Conservation (phyloP, 2,888 invertebrate genomes). For the Heliconius aoede region DNA sequence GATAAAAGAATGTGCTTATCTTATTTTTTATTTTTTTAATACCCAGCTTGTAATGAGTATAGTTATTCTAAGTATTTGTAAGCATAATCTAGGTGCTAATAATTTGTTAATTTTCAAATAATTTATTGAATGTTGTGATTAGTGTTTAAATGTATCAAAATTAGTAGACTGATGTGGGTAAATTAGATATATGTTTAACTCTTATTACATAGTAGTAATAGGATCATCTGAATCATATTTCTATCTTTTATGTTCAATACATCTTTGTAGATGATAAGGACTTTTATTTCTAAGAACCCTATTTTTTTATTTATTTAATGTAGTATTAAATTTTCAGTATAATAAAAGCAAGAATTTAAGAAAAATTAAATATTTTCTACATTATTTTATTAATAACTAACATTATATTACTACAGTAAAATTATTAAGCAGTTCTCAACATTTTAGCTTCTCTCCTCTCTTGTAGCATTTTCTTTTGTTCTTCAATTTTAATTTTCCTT, state of each 20-base stretch:
- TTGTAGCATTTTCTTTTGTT: constrained; percentile 90
- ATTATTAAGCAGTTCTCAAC: constrained; percentile 87
- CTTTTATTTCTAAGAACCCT: constrained; percentile 19
- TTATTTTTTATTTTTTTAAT: background rate
- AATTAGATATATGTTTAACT: constrained; percentile 24
- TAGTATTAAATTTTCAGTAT: no score
- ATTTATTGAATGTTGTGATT: constrained; percentile 50
- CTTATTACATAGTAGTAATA: constrained; percentile 7
- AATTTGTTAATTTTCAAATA: constrained; percentile 45
- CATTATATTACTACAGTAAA: constrained; percentile 39
- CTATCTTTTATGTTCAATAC: constrained; percentile 35
- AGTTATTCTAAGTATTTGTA: constrained; percentile 3
- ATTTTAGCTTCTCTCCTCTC: constrained; percentile 95
- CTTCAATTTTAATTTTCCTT: constrained; percentile 86
- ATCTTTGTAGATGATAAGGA: constrained; percentile 28
- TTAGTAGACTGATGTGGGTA: constrained; percentile 45
- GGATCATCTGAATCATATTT: constrained; percentile 1
- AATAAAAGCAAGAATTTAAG: background rate
- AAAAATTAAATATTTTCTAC: constrained; percentile 3
- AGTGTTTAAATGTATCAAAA: constrained; percentile 36
- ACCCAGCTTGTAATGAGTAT: constrained; percentile 1
- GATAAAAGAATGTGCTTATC: background rate
- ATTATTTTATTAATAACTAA: constrained; percentile 33
- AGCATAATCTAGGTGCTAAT: constrained; percentile 25
- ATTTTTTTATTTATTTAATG: no score